phyloP scores from a whole-genome alignment of 2,797 vertebrate species.

The Brachymystax lenok region DNA sequence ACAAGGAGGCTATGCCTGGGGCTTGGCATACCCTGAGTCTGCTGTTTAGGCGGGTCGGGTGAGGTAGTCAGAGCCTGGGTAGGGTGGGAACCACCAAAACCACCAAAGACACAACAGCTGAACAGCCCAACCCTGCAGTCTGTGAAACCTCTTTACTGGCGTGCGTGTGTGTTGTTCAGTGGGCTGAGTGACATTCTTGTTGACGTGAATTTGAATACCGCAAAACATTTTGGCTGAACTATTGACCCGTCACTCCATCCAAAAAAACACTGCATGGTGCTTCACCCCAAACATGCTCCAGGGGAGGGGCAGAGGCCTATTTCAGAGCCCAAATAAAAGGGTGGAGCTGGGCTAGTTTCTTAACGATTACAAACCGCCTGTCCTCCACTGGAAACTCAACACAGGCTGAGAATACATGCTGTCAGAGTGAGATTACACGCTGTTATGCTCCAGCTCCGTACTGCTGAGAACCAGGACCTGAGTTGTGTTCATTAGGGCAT shows the following conservation, averaged over 20 bases:
- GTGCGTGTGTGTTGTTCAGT: slow-evolving; percentile 40
- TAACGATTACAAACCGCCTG: slow-evolving; percentile 53
- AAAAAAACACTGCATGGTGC: slow-evolving; percentile 55
- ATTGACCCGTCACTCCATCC: slow-evolving; percentile 65
- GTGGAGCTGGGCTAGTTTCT: slow-evolving; percentile 36
- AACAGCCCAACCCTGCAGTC: slow-evolving; percentile 60
- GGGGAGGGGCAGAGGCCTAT: slow-evolving; percentile 36
- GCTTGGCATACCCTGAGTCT: too few relatives aligned
- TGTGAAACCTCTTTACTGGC: slow-evolving; percentile 43
- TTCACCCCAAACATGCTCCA: slow-evolving; percentile 47
- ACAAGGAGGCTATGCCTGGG: too few relatives aligned
- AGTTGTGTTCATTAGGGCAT: not conserved
- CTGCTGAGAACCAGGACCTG: not conserved
- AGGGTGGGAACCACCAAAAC: slow-evolving; percentile 59
- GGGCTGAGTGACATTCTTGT: slow-evolving; percentile 63
- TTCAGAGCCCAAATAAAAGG: slow-evolving; percentile 63
- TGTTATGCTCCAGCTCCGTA: slow-evolving; percentile 34
- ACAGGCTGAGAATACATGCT: slow-evolving; percentile 56
- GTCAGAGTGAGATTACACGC: slow-evolving; percentile 56
- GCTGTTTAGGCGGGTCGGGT: not conserved
- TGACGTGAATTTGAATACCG: slow-evolving; percentile 68
- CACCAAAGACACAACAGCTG: slow-evolving; percentile 62
- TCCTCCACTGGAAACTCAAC: slow-evolving; percentile 51
- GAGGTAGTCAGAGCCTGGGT: slow-evolving; percentile 25
- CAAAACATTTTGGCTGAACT: slow-evolving; percentile 75